phyloP scores from a whole-genome alignment of 92 coral and sea anemone genomes.

The Diadumene lineata region DNA sequence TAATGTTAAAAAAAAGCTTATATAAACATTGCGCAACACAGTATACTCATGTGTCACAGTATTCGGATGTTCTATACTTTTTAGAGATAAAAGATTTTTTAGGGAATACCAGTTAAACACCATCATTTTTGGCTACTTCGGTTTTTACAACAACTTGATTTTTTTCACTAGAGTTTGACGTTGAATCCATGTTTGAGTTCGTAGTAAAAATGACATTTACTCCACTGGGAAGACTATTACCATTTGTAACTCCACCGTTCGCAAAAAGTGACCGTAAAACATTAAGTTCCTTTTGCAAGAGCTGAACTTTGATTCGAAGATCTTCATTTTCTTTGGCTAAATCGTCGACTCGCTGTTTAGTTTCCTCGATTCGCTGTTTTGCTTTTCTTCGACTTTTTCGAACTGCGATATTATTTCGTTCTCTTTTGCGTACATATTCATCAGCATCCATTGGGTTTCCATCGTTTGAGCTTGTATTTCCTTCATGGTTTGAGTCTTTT shows the following conservation, averaged over 20 bases:
- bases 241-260: slow-evolving; percentile 77
- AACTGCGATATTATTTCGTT: slow-evolving; percentile 93
- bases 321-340: slow-evolving; percentile 89
- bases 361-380: slow-evolving; percentile 91
- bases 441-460: slow-evolving; percentile 7
- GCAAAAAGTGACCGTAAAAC: slow-evolving; percentile 93
- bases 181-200: slow-evolving; percentile 2
- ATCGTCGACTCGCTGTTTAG: slow-evolving; percentile 71
- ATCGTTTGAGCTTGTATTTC: neutral
- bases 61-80: too few species aligned
- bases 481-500: neutral
- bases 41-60: too few species aligned
- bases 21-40: too few species aligned
- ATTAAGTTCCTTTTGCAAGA: slow-evolving; percentile 93
- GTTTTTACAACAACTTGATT: slow-evolving; percentile 22
- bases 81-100: neutral
- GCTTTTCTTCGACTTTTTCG: slow-evolving; percentile 98
- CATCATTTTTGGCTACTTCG: slow-evolving; percentile 11
- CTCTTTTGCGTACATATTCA: slow-evolving; percentile 81
- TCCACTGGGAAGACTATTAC: slow-evolving; percentile 44
- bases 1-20: too few species aligned
- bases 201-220: slow-evolving; percentile 75
- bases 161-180: slow-evolving; percentile 15
- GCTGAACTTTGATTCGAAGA: slow-evolving; percentile 83
- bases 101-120: neutral